Conservation (phyloP, 2,797 vertebrate genomes). For the Coilia nasus region DNA sequence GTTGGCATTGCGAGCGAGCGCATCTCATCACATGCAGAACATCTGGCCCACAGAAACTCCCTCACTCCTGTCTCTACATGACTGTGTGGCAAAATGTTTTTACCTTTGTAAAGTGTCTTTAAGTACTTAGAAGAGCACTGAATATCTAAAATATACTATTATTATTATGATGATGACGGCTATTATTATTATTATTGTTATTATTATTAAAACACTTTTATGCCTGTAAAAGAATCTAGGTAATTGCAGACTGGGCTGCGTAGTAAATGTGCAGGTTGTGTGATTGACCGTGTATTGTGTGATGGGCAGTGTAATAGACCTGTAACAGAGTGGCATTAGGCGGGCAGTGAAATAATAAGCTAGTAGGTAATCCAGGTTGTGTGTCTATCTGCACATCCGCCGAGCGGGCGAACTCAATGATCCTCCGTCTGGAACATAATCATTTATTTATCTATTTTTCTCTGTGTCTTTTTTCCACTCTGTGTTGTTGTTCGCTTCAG, state of each 20-base stretch:
- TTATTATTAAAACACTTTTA: too few species aligned
- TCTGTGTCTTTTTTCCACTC: not conserved
- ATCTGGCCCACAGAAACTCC: not conserved
- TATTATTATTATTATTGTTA: too few species aligned
- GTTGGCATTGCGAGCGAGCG: not conserved
- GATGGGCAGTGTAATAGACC: too few species aligned
- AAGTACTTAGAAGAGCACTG: too few species aligned
- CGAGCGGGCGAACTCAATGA: constrained; percentile 4
- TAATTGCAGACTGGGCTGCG: not conserved
- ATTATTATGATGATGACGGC: too few species aligned
- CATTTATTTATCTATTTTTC: constrained; percentile 20
- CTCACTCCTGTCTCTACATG: not conserved
- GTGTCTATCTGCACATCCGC: not conserved
- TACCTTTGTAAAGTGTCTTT: too few species aligned
- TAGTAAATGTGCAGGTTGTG: not conserved
- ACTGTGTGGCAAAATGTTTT: not conserved
- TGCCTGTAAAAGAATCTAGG: not conserved
- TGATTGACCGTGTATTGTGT: not conserved
- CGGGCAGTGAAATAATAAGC: not conserved
- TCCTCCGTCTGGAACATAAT: constrained; percentile 9
- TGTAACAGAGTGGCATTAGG: not conserved
- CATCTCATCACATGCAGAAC: not conserved
- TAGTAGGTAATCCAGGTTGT: not conserved
- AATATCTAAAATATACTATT: too few species aligned
- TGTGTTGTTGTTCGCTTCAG: not conserved